Evolutionary conservation across 92 coral and sea anemone genomes (phyloP).

Genomic region (Metridium senile): DNA sequence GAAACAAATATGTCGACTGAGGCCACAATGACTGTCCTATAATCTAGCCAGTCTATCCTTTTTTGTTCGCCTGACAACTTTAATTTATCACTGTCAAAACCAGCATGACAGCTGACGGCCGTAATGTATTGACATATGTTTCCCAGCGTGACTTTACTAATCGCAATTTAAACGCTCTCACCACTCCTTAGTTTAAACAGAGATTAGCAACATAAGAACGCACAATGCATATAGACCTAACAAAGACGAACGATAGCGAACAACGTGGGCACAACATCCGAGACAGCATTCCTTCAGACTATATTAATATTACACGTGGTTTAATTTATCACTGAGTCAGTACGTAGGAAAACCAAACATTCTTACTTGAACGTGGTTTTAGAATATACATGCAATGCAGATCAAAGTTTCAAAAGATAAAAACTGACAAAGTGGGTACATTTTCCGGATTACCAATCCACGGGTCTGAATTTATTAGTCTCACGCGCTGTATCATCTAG

Average conservation of each 20-base stretch:
- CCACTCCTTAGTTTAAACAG: background rate
- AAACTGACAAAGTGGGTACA: no score
- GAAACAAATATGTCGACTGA: background rate
- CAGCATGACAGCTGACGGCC: background rate
- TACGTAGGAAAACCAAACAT: no score
- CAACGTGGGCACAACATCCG: background rate
- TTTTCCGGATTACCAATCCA: no score
- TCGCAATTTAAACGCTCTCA: constrained; percentile 6
- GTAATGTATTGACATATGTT: background rate
- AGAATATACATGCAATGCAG: no score
- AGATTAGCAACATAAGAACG: background rate
- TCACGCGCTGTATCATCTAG: no score
- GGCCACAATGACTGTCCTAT: background rate
- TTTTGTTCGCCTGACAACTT: background rate
- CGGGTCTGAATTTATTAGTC: no score
- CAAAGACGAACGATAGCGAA: background rate
- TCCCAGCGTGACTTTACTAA: background rate
- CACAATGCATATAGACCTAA: background rate
- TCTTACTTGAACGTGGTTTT: no score
- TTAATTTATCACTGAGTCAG: no score
- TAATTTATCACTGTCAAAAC: background rate
- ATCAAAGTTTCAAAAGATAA: no score
- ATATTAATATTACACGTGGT: background rate
- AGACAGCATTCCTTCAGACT: background rate
- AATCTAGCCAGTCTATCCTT: background rate